These are phyloP conservation scores for Ischnus inquisitorius DNA, from an alignment of 2,888 invertebrate genomes.

Conservation along the genomic window DNA sequence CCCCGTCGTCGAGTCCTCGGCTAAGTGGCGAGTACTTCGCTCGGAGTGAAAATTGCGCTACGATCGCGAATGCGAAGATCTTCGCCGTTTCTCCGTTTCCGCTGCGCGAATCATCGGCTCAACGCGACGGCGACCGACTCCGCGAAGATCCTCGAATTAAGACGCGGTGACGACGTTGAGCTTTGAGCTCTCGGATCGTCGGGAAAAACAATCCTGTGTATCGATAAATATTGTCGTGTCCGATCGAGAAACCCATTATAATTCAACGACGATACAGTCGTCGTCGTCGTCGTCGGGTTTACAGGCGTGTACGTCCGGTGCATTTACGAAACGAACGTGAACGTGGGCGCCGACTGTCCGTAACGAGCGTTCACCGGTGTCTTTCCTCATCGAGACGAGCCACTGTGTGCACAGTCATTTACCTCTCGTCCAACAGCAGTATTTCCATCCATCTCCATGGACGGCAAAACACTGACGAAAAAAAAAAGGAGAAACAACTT, in stretches of 20 bases:
- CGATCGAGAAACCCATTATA: constrained; percentile 49
- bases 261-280: constrained; percentile 55
- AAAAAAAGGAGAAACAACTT: constrained; percentile 27
- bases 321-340: constrained; percentile 57
- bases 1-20: background rate
- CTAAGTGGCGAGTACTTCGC: constrained; percentile 4
- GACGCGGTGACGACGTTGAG: background rate
- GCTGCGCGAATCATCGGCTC: no score
- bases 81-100: background rate
- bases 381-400: constrained; percentile 29
- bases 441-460: background rate
- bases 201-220: background rate
- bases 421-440: background rate
- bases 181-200: background rate
- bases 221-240: background rate
- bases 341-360: constrained; percentile 51
- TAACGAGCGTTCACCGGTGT: constrained; percentile 35
- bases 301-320: constrained; percentile 66
- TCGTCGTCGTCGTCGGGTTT: constrained; percentile 47
- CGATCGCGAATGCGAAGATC: constrained; percentile 16
- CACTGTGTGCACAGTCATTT: constrained; percentile 31
- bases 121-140: no score
- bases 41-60: constrained; percentile 16
- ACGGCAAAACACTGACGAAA: constrained; percentile 30
- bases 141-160: background rate